These are phyloP conservation scores for Aphelocoma coerulescens DNA, from an alignment of 2,113 vertebrate genomes.

Conservation along the genomic window DNA sequence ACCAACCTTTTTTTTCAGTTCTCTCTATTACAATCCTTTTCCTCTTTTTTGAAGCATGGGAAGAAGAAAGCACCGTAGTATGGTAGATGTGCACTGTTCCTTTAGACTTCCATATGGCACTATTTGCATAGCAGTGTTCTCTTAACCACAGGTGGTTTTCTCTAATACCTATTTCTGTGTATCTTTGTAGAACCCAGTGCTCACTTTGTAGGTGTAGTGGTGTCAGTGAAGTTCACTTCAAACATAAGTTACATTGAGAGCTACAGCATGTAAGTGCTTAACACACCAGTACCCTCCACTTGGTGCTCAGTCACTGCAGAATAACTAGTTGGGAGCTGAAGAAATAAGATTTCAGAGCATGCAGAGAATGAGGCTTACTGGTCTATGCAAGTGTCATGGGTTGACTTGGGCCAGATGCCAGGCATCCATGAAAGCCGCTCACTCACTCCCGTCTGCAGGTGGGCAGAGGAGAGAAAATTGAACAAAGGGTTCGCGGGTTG, in stretches of 20 bases:
- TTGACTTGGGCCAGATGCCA: background rate
- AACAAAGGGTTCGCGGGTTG: background rate
- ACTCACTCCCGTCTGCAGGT: background rate
- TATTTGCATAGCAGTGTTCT: background rate
- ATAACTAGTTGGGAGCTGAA: background rate
- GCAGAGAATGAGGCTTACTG: background rate
- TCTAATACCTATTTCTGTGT: background rate
- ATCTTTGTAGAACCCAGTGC: background rate
- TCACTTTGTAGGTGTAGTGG: background rate
- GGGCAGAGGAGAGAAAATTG: background rate
- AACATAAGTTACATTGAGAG: background rate
- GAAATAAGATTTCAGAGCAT: background rate
- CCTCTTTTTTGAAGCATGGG: background rate
- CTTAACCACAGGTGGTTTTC: background rate
- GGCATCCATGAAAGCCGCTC: accelerated
- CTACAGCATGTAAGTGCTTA: background rate
- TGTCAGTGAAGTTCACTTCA: background rate
- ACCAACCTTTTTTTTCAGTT: background rate
- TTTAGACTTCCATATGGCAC: background rate
- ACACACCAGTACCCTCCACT: background rate
- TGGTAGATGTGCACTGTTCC: background rate
- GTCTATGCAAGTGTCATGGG: background rate
- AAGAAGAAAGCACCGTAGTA: background rate
- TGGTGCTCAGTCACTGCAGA: background rate
- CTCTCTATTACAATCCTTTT: background rate